Base-by-base conservation (phyloP, 2,797 vertebrate genomes). In the Lepidocolaptes lacrymiger region DNA sequence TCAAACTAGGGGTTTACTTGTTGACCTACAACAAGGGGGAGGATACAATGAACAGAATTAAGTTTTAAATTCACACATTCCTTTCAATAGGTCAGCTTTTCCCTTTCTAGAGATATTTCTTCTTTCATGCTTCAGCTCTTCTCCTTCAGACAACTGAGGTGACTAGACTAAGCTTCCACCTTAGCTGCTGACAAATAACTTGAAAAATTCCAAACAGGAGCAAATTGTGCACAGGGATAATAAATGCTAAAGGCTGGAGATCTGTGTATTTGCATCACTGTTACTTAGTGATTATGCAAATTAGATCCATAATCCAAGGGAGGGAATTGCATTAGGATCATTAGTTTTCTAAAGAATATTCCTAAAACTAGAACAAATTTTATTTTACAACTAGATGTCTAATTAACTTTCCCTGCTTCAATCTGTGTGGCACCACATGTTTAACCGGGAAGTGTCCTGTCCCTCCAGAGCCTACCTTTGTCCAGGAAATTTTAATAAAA, bases 141-240 rank as follows among this genome's bases (percentile, higher is more conserved):
- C 43, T 81, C 49, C 32, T 68, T 59, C 62, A 72, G 32, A 59
- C 21, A 87, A 36, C 14, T 43, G 61, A 88, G 61, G 44, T 36
- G 68, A 77, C 44, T 39, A 68, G 56, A 86, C n/a, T 46, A 80
- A 86, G 18, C 54, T 52, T 37, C 24, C 17, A 43, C 32, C 26
- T 51, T 30, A 43, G 12, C 0, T 86, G 48, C 75, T 34, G 17
- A 76, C 13, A 86, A 91, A 58, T 21, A 76, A 24, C 66, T 76
- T 62, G 20, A 90, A 91, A 88, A 94, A 73, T 63, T 67, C 62
- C 66, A n/a, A 95, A 28, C 20, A 75, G 44, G 34, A 93, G n/a
- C 7, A 91, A 95, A 81, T 55, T 85, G 67, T 51, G 54, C 39
- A 72, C 4, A 66, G 56, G 88, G 27, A 73, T 69, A 71, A 61